Evolutionary conservation across 2,113 vertebrate species (phyloP), one percentile per base, ranked within the genome.

Genomic region (Amblyopsis rosae): DNA sequence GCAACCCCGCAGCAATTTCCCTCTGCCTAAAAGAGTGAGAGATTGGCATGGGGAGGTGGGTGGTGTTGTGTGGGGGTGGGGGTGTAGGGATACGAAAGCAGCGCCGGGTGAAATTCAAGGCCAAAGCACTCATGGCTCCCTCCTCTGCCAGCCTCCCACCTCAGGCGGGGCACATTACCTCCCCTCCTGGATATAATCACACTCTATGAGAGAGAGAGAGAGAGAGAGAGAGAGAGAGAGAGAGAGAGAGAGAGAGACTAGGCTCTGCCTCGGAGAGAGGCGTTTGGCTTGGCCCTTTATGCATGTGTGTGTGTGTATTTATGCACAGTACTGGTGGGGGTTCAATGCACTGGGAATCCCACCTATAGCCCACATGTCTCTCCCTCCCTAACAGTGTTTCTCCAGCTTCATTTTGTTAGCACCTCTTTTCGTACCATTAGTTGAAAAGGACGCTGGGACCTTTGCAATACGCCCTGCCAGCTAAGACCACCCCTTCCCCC

Each of bases 61-160:
- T 0, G 35, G 35, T 3, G n/a, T n/a, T n/a, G n/a, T n/a, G n/a
- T n/a, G 35, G 3, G 35, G 7, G 35, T 3, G 35, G 35, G 35
- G 35, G 35, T 8, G 35, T 41, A 41, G 48, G 48, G 49, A 80
- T 35, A 26, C 55, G 76, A 73, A 82, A 59, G 82, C 72, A 77
- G 79, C 69, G 61, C 81, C 86, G 81, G 90, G 83, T 82, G 83
- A 87, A 84, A 89, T 84, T 85, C 86, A 90, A 90, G 87, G 87
- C 88, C 84, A 81, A 81, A 85, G 73, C 81, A 85, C 80, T 89
- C 81, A 79, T 80, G 71, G 84, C 82, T 87, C 72, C 73, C 16
- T 11, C 7, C 57, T n/a, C 11, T 33, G 7, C 62, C 71, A 72
- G 70, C 78, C 79, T 82, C 80, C 80, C 83, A 85, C 83, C 77